phyloP scores from a whole-genome alignment of 2,113 vertebrate genomes.

The Butorides virescens region DNA sequence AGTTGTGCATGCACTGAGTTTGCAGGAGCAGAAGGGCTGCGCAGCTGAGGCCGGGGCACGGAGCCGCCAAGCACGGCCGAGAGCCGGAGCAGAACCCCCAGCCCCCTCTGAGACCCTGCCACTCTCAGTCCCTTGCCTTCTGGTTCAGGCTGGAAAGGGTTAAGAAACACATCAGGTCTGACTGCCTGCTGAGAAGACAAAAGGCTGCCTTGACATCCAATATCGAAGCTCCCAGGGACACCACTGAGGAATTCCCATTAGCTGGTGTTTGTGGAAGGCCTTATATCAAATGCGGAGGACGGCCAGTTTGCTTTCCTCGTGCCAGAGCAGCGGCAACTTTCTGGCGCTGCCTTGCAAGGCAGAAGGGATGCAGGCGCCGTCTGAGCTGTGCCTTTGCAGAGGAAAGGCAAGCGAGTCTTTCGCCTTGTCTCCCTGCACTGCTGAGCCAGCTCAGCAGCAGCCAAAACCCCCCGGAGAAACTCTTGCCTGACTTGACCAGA shows the following conservation, averaged over 20 bases:
- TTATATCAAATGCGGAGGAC: background rate
- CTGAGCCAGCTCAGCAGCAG: background rate
- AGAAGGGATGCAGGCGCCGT: fast-evolving
- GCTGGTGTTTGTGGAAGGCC: conserved; percentile 58
- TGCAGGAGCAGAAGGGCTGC: background rate
- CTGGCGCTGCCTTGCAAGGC: fast-evolving
- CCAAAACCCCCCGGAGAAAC: background rate
- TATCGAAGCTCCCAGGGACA: conserved; percentile 59
- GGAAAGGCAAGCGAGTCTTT: background rate
- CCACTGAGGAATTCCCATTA: conserved; percentile 59
- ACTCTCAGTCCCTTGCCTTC: fast-evolving
- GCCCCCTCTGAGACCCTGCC: background rate
- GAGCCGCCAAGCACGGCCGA: background rate
- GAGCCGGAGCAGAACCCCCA: background rate
- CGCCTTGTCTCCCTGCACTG: background rate
- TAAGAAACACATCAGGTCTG: conserved; percentile 33
- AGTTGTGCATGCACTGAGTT: background rate
- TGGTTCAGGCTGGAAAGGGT: conserved; percentile 1
- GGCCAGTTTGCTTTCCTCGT: background rate
- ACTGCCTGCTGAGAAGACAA: conserved; percentile 50
- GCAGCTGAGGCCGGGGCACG: background rate
- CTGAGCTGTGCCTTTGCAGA: background rate
- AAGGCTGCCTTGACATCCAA: conserved; percentile 57
- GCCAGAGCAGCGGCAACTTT: conserved; percentile 6
- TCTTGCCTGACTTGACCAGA: background rate